These are phyloP conservation scores for Diachasmimorpha longicaudata DNA, from an alignment of 1,140 invertebrate species.

Conservation along the genomic window DNA sequence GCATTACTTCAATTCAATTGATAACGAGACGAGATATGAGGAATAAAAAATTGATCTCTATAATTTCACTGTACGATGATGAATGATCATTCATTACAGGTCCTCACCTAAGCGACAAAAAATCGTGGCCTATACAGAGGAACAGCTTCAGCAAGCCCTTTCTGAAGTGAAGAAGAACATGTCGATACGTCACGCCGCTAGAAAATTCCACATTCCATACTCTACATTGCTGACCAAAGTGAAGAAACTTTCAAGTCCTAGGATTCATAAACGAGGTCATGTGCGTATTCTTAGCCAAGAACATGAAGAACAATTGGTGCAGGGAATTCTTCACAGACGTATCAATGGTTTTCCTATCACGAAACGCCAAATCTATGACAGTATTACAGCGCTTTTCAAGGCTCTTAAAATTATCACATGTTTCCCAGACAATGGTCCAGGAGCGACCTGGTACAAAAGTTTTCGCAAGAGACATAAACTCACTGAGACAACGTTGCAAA, in stretches of 20 bases:
- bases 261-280: conserved; percentile 36
- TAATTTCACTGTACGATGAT: no score
- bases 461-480: conserved; percentile 44
- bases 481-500: conserved; percentile 37
- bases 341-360: conserved; percentile 48
- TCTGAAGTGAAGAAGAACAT: not conserved
- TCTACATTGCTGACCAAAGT: not conserved
- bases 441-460: conserved; percentile 36
- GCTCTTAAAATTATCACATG: conserved; percentile 36
- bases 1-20: no score
- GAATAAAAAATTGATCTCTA: no score
- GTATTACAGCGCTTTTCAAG: conserved; percentile 41
- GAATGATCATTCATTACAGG: not conserved
- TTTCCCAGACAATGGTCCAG: conserved; percentile 42
- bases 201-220: not conserved
- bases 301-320: conserved; percentile 41
- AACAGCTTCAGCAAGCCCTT: not conserved
- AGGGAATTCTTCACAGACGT: conserved; percentile 43
- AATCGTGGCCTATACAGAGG: not conserved
- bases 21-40: no score
- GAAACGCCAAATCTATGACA: conserved; percentile 43
- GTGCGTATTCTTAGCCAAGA: conserved; percentile 34
- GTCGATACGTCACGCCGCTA: not conserved
- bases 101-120: not conserved
- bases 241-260: not conserved